phyloP scores from a whole-genome alignment of 2,797 vertebrate species.

The Siniperca scherzeri region DNA sequence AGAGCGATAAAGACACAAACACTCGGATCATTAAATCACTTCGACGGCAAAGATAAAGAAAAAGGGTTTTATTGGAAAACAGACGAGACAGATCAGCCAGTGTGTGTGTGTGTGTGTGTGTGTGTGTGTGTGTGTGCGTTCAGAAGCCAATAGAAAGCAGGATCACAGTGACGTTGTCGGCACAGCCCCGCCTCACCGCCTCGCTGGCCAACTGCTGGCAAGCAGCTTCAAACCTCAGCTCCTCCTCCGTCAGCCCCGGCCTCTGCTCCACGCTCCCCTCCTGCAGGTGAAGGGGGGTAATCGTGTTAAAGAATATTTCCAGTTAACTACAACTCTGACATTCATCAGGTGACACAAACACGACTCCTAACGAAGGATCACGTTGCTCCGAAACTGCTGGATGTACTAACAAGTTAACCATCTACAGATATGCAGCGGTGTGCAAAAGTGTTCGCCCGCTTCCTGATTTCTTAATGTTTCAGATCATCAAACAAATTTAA shows the following conservation, averaged over 20 bases:
- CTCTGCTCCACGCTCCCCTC: conserved; percentile 84
- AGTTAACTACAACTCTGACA: neutral
- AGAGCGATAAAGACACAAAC: neutral
- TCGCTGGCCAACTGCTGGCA: conserved; percentile 93
- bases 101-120: neutral
- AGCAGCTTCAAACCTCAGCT: conserved; percentile 87
- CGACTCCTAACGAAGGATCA: no score
- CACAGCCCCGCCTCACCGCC: conserved; percentile 93
- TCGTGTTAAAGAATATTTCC: neutral
- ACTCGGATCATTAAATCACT: neutral
- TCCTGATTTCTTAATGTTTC: no score
- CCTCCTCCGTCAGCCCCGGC: conserved; percentile 82
- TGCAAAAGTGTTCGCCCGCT: no score
- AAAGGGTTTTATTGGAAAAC: conserved; percentile 60
- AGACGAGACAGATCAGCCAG: neutral
- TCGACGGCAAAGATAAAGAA: conserved; percentile 29
- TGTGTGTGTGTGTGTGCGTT: conserved; percentile 53
- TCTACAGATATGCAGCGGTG: no score
- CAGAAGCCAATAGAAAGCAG: conserved; percentile 89
- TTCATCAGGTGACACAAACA: no score
- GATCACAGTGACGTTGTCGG: conserved; percentile 96
- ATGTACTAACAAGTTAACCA: no score
- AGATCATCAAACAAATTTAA: no score
- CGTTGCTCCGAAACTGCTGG: no score
- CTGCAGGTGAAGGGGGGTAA: conserved; percentile 68